Conservation (phyloP, 2,113 vertebrate genomes). For the Leuciscus idus region DNA sequence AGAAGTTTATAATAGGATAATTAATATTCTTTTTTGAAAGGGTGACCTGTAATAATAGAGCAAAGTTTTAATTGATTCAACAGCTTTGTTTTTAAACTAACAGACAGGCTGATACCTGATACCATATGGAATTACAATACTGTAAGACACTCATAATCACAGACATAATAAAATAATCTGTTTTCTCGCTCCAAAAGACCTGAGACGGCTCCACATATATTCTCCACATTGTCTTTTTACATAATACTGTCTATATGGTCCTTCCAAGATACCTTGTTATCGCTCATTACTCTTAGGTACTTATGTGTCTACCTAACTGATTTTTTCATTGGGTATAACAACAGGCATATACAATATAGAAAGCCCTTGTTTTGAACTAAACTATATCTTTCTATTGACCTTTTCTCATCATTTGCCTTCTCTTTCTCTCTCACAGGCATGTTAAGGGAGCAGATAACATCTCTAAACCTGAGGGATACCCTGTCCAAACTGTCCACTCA, state of each 20-base stretch:
- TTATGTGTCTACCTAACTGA: background rate
- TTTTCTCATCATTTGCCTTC: background rate
- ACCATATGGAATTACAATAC: background rate
- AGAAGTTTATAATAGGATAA: background rate
- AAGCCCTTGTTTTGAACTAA: background rate
- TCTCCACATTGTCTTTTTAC: background rate
- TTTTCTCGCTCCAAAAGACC: background rate
- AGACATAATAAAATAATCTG: background rate
- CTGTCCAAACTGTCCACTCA: constrained; percentile 76
- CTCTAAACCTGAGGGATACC: constrained; percentile 79
- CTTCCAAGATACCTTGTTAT: background rate
- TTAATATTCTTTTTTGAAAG: background rate
- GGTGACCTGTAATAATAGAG: background rate
- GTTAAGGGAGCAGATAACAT: constrained; percentile 81
- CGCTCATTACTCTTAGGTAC: background rate
- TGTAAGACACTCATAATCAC: background rate
- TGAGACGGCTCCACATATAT: background rate
- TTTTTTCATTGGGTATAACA: background rate
- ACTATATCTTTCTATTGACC: background rate
- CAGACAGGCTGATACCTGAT: background rate
- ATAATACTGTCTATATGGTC: background rate
- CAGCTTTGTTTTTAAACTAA: background rate
- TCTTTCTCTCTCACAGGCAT: constrained; percentile 64
- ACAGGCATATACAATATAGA: background rate
- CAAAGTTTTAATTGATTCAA: background rate